Evolutionary conservation across 2,113 vertebrate species (phyloP).

Genomic region (Laticauda laticaudata): DNA sequence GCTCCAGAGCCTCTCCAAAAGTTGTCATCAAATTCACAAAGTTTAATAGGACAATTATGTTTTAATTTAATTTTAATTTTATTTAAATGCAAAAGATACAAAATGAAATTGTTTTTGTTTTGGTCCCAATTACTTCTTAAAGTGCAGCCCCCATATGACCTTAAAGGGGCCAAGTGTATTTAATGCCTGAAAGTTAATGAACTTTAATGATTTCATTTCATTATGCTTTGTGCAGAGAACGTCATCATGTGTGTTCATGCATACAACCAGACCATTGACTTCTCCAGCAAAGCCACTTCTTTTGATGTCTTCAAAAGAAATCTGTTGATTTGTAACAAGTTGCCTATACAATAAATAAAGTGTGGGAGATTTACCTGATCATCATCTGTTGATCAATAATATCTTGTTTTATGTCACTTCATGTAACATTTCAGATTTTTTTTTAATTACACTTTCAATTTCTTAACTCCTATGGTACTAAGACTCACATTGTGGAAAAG

Average conservation of each 20-base stretch:
- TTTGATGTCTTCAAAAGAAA: background rate
- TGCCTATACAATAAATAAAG: background rate
- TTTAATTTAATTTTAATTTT: background rate
- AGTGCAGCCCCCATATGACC: background rate
- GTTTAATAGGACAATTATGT: background rate
- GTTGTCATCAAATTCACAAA: background rate
- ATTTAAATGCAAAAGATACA: background rate
- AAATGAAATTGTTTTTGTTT: background rate
- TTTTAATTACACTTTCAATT: background rate
- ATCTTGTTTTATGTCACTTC: background rate
- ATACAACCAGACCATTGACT: background rate
- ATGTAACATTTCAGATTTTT: background rate
- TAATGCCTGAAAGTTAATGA: background rate
- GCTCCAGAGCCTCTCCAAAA: background rate
- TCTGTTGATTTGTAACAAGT: background rate
- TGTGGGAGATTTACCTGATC: background rate
- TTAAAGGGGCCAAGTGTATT: background rate
- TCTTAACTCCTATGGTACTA: background rate
- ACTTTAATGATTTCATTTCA: background rate
- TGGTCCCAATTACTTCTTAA: background rate
- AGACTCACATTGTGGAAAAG: background rate
- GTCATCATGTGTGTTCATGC: background rate
- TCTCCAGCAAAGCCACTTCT: background rate
- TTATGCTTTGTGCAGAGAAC: background rate
- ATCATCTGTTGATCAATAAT: background rate